Evolutionary conservation across 2,797 vertebrate species (phyloP), one percentile per base, ranked within the genome.

Genomic region (Ficedula albicollis): DNA sequence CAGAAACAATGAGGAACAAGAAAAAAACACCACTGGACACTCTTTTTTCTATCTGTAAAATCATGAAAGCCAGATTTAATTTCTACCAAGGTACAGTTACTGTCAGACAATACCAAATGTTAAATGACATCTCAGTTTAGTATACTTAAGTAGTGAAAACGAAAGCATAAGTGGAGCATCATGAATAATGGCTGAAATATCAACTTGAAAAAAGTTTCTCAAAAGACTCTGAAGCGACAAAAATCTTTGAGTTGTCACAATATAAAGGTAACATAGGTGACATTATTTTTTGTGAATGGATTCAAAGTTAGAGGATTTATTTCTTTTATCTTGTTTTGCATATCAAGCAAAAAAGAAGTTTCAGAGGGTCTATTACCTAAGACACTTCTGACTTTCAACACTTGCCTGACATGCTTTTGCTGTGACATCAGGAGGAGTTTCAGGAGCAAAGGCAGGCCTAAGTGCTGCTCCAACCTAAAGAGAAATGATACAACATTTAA

Each of bases 351-450:
- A 84, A 92, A 77, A 84, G 86, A 46, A 58, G 62, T 55, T 68
- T 80, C 46, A 80, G 43, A 90, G 6, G 29, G 9, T 58, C 72
- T 93, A 26, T 78, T 74, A 84, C 55, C 67, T 64, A 95, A 88
- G 39, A 64, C 59, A 67, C 36, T 66, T 96, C 51, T 56, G 48
- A 95, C 60, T 94, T 93, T 85, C 67, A 93, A 89, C 54, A 96
- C 94, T 97, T 95, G 99, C 99, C 98, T 99, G 98, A 94, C 99
- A 99, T 75, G 99, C 99, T 97, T 99, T 99, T 38, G 98, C 98
- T 13, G 98, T 99, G 96, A 99, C 98, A 81, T 99, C 98, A 77
- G 99, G 99, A 73, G 99, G 98, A 13, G 99, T 98, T 38, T 99
- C 99, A 1, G 98, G 94, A 74, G 98, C 79, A 95, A 99, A 99